A percentile compares a stretch with the other conserved stretches of the same genome.
phyloP scores from a whole-genome alignment of 2,797 vertebrate genomes.

The Australoheros facetus region DNA sequence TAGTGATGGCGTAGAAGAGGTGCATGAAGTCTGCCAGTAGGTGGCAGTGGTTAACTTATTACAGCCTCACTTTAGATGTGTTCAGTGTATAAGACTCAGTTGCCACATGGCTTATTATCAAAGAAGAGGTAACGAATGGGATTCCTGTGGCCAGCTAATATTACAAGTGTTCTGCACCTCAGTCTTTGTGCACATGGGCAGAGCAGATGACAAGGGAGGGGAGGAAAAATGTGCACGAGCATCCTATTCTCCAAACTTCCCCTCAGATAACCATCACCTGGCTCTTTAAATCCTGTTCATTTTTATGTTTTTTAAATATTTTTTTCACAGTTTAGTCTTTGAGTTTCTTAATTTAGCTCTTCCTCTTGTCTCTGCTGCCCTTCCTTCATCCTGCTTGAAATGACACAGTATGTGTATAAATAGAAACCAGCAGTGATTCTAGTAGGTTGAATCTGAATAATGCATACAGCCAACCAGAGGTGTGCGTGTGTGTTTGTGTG shows the following conservation, averaged over 20 bases:
- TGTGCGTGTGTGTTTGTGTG: neutral
- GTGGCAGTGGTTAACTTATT: slow-evolving; percentile 31
- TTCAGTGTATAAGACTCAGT: neutral
- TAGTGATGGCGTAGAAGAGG: neutral
- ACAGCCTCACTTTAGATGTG: neutral
- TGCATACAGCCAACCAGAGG: slow-evolving; percentile 38
- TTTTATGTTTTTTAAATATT: neutral
- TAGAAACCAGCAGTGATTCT: slow-evolving; percentile 39
- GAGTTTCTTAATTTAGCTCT: neutral
- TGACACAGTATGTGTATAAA: slow-evolving; percentile 38
- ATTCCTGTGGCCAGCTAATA: neutral
- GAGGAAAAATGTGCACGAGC: neutral
- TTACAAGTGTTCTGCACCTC: slow-evolving; percentile 15
- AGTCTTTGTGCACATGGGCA: slow-evolving; percentile 18
- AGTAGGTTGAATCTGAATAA: slow-evolving; percentile 53
- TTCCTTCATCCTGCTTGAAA: slow-evolving; percentile 3
- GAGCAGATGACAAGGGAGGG: neutral
- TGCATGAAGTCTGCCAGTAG: slow-evolving; percentile 40
- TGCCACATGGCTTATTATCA: neutral
- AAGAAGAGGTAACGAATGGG: neutral
- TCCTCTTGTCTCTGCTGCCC: neutral
- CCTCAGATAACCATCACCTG: neutral
- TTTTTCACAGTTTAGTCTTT: neutral
- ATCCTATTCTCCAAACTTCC: neutral
- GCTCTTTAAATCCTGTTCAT: neutral